Evolutionary conservation across 2,113 vertebrate genomes (phyloP).

Genomic region (Xenus cinereus): DNA sequence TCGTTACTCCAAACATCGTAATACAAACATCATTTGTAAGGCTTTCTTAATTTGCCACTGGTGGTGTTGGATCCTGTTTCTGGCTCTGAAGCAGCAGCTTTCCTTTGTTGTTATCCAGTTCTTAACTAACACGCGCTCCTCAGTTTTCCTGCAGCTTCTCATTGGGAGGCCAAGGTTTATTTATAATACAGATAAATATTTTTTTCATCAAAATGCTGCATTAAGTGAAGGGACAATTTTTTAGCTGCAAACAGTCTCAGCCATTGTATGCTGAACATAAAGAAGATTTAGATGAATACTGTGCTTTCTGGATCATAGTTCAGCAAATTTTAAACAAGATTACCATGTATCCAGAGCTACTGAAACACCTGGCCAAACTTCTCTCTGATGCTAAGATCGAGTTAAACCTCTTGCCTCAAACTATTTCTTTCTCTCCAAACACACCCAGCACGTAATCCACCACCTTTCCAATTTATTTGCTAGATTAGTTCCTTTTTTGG

Average conservation of each 20-base stretch:
- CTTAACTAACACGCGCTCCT: not conserved
- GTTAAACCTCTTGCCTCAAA: not conserved
- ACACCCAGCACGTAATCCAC: not conserved
- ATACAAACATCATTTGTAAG: not conserved
- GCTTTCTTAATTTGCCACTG: not conserved
- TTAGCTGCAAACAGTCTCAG: not conserved
- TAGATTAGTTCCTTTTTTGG: not conserved
- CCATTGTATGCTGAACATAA: not conserved
- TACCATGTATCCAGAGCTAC: not conserved
- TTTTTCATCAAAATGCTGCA: not conserved
- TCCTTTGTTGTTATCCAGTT: not conserved
- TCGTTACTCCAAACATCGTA: not conserved
- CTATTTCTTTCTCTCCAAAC: not conserved
- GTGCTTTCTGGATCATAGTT: accelerated
- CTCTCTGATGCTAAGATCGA: not conserved
- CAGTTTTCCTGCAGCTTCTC: not conserved
- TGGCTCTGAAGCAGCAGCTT: conserved; percentile 23
- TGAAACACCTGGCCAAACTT: not conserved
- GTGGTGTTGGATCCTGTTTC: not conserved
- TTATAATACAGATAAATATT: not conserved
- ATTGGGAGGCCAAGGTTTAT: not conserved
- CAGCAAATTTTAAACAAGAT: not conserved
- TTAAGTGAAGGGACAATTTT: not conserved
- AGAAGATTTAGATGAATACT: not conserved
- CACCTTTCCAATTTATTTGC: not conserved